phyloP scores from a whole-genome alignment of 2,797 vertebrate genomes.

The Acipenser oxyrinchus region DNA sequence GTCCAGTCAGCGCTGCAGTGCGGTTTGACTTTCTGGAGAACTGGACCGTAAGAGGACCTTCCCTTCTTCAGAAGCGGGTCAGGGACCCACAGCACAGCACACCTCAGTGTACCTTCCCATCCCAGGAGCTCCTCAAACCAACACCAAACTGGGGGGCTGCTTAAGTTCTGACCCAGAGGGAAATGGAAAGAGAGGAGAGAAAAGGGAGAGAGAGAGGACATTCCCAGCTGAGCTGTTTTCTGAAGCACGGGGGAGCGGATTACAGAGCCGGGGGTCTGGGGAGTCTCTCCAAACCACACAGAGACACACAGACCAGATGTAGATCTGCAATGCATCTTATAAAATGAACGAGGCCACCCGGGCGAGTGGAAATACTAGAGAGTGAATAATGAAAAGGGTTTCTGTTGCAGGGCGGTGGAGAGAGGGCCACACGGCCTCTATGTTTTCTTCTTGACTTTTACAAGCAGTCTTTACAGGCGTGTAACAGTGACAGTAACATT shows the following conservation, averaged over 20 bases:
- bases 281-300: conserved; percentile 19
- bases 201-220: conserved; percentile 1
- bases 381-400: not conserved
- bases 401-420: conserved; percentile 7
- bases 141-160: conserved; percentile 2
- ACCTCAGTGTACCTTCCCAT: too few relatives aligned
- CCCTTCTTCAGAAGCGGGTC: too few relatives aligned
- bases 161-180: not conserved
- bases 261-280: conserved; percentile 17
- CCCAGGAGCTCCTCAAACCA: conserved; percentile 54
- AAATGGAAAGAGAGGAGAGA: not conserved
- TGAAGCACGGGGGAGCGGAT: not conserved
- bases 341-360: conserved; percentile 55
- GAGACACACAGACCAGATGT: conserved; percentile 43
- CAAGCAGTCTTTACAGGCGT: conserved; percentile 45
- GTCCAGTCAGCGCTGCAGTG: conserved; percentile 34
- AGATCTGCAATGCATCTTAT: conserved; percentile 59
- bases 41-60: too few relatives aligned
- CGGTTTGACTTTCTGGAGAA: too few relatives aligned
- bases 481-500: conserved; percentile 48
- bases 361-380: conserved; percentile 23
- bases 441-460: conserved; percentile 26
- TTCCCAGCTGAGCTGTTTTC: not conserved
- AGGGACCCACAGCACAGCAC: too few relatives aligned
- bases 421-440: conserved; percentile 7